Evolutionary conservation across 2,797 vertebrate species (phyloP), one percentile per base, ranked within the genome.

Genomic region (Melanotaenia trifasciata): DNA sequence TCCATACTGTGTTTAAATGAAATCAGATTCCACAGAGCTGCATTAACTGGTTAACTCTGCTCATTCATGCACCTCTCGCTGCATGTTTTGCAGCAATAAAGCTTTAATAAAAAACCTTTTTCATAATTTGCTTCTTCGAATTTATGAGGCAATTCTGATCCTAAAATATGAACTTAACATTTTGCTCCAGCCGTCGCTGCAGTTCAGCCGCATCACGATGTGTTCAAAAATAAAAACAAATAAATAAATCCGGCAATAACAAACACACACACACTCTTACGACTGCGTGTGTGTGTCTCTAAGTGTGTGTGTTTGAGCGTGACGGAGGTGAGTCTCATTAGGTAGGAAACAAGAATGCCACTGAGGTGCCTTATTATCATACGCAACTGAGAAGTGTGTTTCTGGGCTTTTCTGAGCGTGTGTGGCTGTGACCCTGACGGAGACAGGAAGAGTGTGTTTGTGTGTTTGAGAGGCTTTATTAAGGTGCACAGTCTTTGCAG

Each of bases 391-490:
- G 70, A 74, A 74, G 72, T 51, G 79, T 51, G 43, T 45, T 30
- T n/a, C 26, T 56, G 53, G 4, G 70, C 61, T 78, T 16, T 5
- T 67, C 10, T 72, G 54, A 63, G 70, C 56, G 70, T 51, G 61
- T 32, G 57, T 62, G 26, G 26, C 54, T 56, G 51, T 26, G 51
- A 26, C 51, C 22, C 20, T 24, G 22, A 53, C 10, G 13, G 51
- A 53, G 51, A 1, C 5, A 53, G 58, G 35, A 64, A 61, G 62
- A 11, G 56, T 69, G 38, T 47, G 58, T 36, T 54, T 40, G 65
- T 70, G 69, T 51, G 72, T 56, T 62, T 65, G 67, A 47, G 45
- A 89, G 61, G 89, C 87, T 92, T 93, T 93, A 92, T 92, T 91
- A 90, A 92, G 86, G 82, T 51, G 80, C 61, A 53, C 30, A 60